Percentiles rank a stretch among this genome's conserved stretches.
These are phyloP conservation scores for Epinephelus awoara DNA, from an alignment of 2,797 vertebrate species.

Conservation along the genomic window DNA sequence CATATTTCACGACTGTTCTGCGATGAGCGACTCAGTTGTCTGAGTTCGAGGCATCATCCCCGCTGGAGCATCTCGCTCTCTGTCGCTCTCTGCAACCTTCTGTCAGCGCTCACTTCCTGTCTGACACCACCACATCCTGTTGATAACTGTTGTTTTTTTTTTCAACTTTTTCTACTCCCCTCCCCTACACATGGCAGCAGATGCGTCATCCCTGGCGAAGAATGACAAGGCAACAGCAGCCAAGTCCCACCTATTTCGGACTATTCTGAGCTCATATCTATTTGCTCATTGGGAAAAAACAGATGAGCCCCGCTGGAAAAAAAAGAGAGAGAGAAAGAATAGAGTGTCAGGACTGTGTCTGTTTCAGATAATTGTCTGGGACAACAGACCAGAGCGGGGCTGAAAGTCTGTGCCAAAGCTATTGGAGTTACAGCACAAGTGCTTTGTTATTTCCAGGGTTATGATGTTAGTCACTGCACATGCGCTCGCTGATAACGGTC, in stretches of 20 bases:
- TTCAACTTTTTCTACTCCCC: constrained; percentile 14
- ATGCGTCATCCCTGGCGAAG: constrained; percentile 58
- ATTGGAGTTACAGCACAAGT: constrained; percentile 28
- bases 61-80: constrained; percentile 36
- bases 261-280: constrained; percentile 48
- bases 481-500: constrained; percentile 7
- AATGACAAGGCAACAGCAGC: constrained; percentile 52
- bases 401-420: constrained; percentile 43
- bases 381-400: constrained; percentile 54
- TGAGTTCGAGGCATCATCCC: constrained; percentile 3
- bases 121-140: constrained; percentile 85
- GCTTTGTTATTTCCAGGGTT: constrained; percentile 45
- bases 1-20: background rate
- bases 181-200: constrained; percentile 59
- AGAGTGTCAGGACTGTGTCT: constrained; percentile 61
- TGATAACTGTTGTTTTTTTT: constrained; percentile 60
- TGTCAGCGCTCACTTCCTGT: constrained; percentile 79
- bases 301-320: constrained; percentile 59
- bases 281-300: constrained; percentile 59
- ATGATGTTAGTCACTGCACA: constrained; percentile 30
- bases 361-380: constrained; percentile 74
- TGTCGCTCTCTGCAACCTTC: constrained; percentile 33
- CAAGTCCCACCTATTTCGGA: constrained; percentile 59
- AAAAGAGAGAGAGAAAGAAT: background rate
- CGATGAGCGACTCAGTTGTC: background rate